These are phyloP conservation scores for Axea sp. DNA, from an alignment of 2,888 invertebrate genomes.

Conservation along the genomic window DNA sequence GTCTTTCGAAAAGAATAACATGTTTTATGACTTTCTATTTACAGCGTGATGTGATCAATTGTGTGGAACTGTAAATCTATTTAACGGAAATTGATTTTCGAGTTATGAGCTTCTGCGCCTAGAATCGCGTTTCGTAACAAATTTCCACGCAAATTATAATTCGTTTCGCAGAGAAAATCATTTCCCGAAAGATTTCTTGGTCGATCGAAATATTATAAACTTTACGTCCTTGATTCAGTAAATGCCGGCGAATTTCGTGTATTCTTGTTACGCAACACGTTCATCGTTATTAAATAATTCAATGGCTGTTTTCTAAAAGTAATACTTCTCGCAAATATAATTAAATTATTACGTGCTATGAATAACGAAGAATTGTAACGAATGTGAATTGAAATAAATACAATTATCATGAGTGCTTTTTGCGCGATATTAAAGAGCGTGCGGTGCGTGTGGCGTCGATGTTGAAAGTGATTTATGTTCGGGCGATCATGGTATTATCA, in stretches of 20 bases:
- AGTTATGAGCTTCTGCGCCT: constrained; percentile 34
- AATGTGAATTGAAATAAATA: constrained; percentile 17
- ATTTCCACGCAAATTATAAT: constrained; percentile 50
- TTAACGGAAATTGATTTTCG: constrained; percentile 57
- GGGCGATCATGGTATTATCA: too few relatives aligned
- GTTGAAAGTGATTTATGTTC: too few relatives aligned
- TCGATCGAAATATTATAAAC: constrained; percentile 4
- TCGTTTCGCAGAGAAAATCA: constrained; percentile 34
- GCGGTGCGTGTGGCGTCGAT: too few relatives aligned
- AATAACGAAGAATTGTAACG: not conserved
- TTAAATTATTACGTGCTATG: constrained; percentile 8
- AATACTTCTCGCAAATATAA: not conserved
- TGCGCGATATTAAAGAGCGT: too few relatives aligned
- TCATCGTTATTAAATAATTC: not conserved
- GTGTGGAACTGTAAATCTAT: constrained; percentile 51
- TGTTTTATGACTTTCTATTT: constrained; percentile 41
- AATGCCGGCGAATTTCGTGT: not conserved
- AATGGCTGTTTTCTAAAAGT: not conserved
- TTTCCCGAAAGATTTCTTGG: constrained; percentile 40
- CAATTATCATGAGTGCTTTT: constrained; percentile 10
- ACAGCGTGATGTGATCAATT: constrained; percentile 33
- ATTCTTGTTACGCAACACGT: not conserved
- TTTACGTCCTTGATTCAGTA: constrained; percentile 19
- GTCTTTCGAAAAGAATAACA: constrained; percentile 26
- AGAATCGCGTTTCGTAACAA: constrained; percentile 43